Evolutionary conservation across 2,113 vertebrate genomes (phyloP).

Genomic region (Brachyistius frenatus): DNA sequence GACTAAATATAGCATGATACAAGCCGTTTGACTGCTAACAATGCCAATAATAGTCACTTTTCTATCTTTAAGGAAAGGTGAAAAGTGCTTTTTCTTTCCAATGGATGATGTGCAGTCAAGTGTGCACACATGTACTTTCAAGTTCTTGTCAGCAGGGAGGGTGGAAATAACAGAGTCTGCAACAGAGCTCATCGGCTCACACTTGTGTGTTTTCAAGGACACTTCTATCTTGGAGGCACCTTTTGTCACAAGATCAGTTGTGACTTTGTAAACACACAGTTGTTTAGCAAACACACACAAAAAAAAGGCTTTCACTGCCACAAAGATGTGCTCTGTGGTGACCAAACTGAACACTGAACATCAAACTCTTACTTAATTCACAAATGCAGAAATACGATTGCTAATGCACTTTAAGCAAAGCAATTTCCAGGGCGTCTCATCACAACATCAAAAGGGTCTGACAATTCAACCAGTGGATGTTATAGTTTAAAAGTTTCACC

Average conservation of each 20-base stretch:
- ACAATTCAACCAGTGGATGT: not conserved
- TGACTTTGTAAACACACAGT: conserved; percentile 38
- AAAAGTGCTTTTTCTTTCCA: not conserved
- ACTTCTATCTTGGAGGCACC: conserved; percentile 42
- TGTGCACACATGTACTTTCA: not conserved
- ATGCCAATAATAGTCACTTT: conserved; percentile 6
- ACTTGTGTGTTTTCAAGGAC: conserved; percentile 52
- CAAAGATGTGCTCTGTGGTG: not conserved
- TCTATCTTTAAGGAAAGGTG: conserved; percentile 1
- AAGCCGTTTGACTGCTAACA: conserved; percentile 17
- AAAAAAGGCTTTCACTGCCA: not conserved
- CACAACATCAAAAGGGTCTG: not conserved
- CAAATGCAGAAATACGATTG: not conserved
- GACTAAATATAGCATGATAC: not conserved
- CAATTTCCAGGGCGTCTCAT: not conserved
- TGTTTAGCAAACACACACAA: conserved; percentile 36
- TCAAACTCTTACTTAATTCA: not conserved
- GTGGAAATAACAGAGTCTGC: not conserved
- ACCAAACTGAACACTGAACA: not conserved
- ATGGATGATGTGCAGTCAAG: not conserved
- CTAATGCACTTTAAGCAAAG: not conserved
- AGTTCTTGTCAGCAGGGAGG: not conserved
- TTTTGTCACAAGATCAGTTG: conserved; percentile 48
- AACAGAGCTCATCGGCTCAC: conserved; percentile 6
- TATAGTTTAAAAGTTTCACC: not conserved